These are phyloP conservation scores for Zelleria hepariella DNA, from an alignment of 2,888 invertebrate species.

Conservation along the genomic window DNA sequence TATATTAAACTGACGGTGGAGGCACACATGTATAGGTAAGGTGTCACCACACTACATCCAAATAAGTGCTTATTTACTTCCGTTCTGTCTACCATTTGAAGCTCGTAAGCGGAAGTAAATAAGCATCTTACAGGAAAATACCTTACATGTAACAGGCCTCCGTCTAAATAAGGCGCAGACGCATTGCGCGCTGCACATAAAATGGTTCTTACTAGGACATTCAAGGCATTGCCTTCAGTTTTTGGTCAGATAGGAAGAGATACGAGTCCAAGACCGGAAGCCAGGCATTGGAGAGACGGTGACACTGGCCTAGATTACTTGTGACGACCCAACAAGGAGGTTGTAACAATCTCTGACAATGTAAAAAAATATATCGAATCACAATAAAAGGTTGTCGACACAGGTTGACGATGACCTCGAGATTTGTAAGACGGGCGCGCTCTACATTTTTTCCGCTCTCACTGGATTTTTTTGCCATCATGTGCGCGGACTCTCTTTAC, in stretches of 20 bases:
- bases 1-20: no score
- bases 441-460: no score
- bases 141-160: not conserved
- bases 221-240: not conserved
- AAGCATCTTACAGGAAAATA: not conserved
- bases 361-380: no score
- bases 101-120: not conserved
- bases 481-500: no score
- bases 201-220: not conserved
- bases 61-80: no score
- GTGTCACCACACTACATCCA: no score
- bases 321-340: not conserved
- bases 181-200: not conserved
- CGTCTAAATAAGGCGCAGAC: not conserved
- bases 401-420: no score
- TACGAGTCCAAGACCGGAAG: not conserved
- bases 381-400: no score
- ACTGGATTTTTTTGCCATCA: no score
- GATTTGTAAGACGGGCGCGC: no score
- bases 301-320: not conserved
- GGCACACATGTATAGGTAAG: no score
- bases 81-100: no score
- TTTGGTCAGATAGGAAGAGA: not conserved
- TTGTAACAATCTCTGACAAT: not conserved
- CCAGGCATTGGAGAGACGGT: not conserved